Conservation (phyloP, 2,888 invertebrate species). For the Lysandra bellargus region DNA sequence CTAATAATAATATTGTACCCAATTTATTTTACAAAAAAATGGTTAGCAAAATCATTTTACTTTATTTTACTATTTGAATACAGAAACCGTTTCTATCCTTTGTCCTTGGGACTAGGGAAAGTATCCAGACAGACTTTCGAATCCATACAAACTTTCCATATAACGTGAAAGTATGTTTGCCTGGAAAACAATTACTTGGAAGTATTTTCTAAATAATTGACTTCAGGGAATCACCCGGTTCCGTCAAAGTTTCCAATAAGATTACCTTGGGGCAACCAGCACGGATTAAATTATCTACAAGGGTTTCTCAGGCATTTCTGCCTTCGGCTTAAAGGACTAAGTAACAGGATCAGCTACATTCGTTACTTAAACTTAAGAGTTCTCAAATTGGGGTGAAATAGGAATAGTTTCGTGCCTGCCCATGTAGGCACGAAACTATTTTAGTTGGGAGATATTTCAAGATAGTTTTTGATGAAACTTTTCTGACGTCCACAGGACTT, state of each 20-base stretch:
- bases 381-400: background rate
- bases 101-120: background rate
- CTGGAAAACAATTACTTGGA: background rate
- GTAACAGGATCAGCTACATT: background rate
- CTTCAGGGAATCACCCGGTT: background rate
- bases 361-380: background rate
- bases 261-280: background rate
- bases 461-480: too few species aligned
- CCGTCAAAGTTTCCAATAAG: conserved; percentile 14
- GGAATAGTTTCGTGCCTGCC: too few species aligned
- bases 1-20: too few species aligned
- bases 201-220: background rate
- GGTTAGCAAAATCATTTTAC: too few species aligned
- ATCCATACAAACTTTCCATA: background rate
- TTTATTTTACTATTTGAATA: too few species aligned
- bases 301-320: conserved; percentile 21
- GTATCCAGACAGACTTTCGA: background rate
- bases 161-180: background rate
- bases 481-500: too few species aligned
- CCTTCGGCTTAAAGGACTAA: conserved; percentile 22
- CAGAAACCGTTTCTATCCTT: too few species aligned
- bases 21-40: too few species aligned
- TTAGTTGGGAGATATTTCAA: background rate
- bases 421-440: background rate
- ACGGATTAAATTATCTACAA: conserved; percentile 22